Evolutionary conservation across 2,113 vertebrate species (phyloP).

Genomic region (Aegotheles bennettii): DNA sequence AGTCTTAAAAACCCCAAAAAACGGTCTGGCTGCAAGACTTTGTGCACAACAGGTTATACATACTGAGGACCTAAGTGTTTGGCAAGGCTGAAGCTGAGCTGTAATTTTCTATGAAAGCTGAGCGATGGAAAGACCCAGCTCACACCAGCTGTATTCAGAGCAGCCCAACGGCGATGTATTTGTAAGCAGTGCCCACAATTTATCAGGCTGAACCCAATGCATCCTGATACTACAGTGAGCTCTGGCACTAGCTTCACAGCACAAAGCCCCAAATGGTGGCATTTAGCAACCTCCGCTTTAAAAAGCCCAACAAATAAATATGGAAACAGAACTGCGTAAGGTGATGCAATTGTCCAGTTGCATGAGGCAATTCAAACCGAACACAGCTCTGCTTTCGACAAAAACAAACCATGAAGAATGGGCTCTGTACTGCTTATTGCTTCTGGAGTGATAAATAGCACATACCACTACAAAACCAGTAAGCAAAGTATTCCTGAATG

Average conservation of each 20-base stretch:
- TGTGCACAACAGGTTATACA: not conserved
- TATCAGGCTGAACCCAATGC: not conserved
- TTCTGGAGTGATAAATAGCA: not conserved
- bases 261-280: rapidly evolving
- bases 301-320: not conserved
- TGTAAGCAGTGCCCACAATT: not conserved
- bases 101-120: not conserved
- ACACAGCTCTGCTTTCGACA: not conserved
- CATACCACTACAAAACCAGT: not conserved
- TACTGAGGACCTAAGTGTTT: not conserved
- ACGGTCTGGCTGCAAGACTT: not conserved
- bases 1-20: not conserved
- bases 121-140: not conserved
- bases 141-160: not conserved
- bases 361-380: not conserved
- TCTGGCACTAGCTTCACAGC: not conserved
- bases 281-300: not conserved
- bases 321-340: not conserved
- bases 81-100: not conserved
- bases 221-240: not conserved
- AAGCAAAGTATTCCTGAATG: not conserved
- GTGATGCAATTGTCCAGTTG: not conserved
- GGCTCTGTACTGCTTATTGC: not conserved
- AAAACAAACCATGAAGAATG: not conserved
- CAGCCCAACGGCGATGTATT: not conserved